phyloP scores from a whole-genome alignment of 2,797 vertebrate genomes.

The Manis crassicaudata region DNA sequence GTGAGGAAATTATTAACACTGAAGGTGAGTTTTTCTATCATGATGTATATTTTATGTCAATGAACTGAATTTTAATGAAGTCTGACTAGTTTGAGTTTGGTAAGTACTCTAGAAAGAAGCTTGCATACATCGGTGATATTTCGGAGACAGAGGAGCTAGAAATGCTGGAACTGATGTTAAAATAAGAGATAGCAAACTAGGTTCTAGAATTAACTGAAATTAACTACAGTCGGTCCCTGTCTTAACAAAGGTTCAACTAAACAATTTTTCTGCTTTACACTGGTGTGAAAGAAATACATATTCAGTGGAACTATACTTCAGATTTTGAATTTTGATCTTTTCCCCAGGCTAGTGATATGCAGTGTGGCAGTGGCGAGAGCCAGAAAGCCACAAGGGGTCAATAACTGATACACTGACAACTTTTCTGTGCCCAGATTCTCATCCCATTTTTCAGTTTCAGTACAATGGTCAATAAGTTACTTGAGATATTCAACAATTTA shows the following conservation, averaged over 20 bases:
- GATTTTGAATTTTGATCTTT: not conserved
- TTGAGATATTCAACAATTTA: not conserved
- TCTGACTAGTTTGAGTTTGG: not conserved
- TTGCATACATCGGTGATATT: not conserved
- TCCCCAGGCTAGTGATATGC: not conserved
- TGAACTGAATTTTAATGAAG: conserved; percentile 19
- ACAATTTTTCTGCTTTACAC: not conserved
- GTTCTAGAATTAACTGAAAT: not conserved
- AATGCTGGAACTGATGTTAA: not conserved
- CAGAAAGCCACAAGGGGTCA: not conserved
- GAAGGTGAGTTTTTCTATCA: conserved; percentile 49
- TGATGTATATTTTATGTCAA: conserved; percentile 51
- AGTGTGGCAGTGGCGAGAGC: not conserved
- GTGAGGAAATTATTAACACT: conserved; percentile 30
- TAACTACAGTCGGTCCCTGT: not conserved
- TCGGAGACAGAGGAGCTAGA: not conserved
- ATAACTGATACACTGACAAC: not conserved
- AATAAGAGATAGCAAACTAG: not conserved
- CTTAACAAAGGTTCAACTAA: not conserved
- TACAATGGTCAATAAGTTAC: not conserved
- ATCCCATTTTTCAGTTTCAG: not conserved
- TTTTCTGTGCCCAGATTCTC: not conserved
- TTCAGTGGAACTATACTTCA: not conserved
- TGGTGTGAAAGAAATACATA: not conserved
- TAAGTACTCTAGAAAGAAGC: not conserved